Evolutionary conservation across 2,797 vertebrate genomes (phyloP).

Genomic region (Phalanger gymnotis): DNA sequence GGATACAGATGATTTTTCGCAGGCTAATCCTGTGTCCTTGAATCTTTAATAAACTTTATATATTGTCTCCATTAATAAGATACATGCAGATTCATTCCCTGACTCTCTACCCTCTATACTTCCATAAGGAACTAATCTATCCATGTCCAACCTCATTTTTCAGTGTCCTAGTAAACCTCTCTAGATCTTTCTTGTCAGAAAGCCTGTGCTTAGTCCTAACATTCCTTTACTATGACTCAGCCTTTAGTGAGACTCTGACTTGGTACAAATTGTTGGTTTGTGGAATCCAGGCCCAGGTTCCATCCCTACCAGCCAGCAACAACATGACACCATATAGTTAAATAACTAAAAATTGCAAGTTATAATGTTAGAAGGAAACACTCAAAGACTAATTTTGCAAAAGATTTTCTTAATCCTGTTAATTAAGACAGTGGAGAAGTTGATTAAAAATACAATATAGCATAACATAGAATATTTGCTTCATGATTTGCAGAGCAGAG

Average conservation of each 20-base stretch:
- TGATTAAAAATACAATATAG: background rate
- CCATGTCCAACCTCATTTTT: background rate
- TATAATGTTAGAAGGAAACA: background rate
- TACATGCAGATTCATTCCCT: background rate
- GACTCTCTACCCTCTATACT: background rate
- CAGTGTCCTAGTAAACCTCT: background rate
- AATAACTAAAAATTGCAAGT: background rate
- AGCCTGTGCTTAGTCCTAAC: background rate
- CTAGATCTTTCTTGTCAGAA: background rate
- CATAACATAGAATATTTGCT: background rate
- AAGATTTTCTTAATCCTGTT: background rate
- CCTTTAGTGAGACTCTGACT: background rate
- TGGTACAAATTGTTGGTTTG: background rate
- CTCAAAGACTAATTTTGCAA: background rate
- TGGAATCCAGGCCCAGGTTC: background rate
- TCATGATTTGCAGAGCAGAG: background rate
- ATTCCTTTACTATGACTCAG: background rate
- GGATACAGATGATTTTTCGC: background rate
- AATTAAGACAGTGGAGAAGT: background rate
- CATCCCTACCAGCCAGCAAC: background rate
- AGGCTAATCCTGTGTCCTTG: background rate
- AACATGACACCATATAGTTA: background rate
- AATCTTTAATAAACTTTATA: background rate
- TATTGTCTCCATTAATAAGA: background rate
- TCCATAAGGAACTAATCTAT: background rate